Percentiles rank a stretch among this genome's conserved stretches.
phyloP scores from a whole-genome alignment of 64 coral and sea anemone genomes.

The Montipora efflorescens region DNA sequence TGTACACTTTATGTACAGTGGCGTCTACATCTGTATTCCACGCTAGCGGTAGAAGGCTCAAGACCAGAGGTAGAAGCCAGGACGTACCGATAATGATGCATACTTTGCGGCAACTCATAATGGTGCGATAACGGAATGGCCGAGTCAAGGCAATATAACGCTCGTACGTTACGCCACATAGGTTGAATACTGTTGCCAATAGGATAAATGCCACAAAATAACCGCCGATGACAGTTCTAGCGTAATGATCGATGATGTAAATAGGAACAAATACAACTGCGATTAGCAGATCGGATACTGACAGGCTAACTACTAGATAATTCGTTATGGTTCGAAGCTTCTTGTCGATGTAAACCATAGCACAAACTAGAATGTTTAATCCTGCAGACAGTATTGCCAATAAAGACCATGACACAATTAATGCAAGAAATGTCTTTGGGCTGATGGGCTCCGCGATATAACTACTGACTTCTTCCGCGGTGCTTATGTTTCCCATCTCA shows the following conservation, averaged over 20 bases:
- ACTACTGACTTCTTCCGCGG: background rate
- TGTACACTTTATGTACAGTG: slow-evolving; percentile 64
- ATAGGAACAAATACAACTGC: slow-evolving; percentile 64
- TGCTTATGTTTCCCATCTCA: slow-evolving; percentile 31
- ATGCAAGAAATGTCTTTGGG: slow-evolving; percentile 3
- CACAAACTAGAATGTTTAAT: slow-evolving; percentile 72
- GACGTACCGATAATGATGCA: slow-evolving; percentile 19
- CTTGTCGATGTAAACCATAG: slow-evolving; percentile 64
- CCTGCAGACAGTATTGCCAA: slow-evolving; percentile 60
- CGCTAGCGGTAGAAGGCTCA: slow-evolving; percentile 69
- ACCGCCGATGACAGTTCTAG: slow-evolving; percentile 54
- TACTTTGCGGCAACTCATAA: slow-evolving; percentile 60
- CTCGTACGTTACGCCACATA: slow-evolving; percentile 83
- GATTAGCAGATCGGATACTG: slow-evolving; percentile 70
- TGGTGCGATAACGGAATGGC: slow-evolving; percentile 71
- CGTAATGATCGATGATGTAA: slow-evolving; percentile 69
- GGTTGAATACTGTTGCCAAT: slow-evolving; percentile 79
- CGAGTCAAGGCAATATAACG: slow-evolving; percentile 81
- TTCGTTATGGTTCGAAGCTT: slow-evolving; percentile 81
- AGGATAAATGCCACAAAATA: slow-evolving; percentile 83
- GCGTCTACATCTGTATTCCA: slow-evolving; percentile 58
- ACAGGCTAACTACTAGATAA: slow-evolving; percentile 65
- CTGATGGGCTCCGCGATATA: slow-evolving; percentile 15
- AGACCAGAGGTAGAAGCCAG: slow-evolving; percentile 65
- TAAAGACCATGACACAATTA: slow-evolving; percentile 63